Evolutionary conservation across 2,113 vertebrate genomes (phyloP), one percentile per base, ranked within the genome.

Genomic region (Saccopteryx bilineata): DNA sequence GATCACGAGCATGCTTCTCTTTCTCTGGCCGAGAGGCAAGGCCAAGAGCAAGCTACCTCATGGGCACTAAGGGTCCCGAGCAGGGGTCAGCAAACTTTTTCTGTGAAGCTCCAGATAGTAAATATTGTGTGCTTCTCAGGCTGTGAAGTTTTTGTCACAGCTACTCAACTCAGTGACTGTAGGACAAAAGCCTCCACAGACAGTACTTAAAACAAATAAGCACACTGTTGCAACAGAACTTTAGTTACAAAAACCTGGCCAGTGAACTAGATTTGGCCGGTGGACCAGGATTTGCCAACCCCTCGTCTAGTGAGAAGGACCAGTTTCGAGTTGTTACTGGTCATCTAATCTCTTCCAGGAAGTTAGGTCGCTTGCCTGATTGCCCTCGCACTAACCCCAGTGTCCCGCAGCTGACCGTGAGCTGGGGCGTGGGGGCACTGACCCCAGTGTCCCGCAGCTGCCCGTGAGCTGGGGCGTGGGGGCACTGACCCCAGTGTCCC

Each of bases 11-110:
- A 10, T 75, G 79, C 31, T 63, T n/a, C n/a, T 69, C 18, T 76
- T 78, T 82, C 52, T 92, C 33, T 81, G 23, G n/a, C 66, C 39
- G 61, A 60, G 56, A 87, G 88, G 50, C 18, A 11, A 87, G 68
- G 61, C 48, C 39, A 19, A 74, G n/a, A 66, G 26, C 60, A 7
- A 61, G 58, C 14, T 89, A 0, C 90, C 50, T 92, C 61, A 9
- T 24, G 15, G 74, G 24, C 66, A 52, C 39, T 52, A 3, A 9
- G 18, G 13, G 50, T 52, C 60, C 61, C 50, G 80, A 50, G 81
- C 23, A 52, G 39, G 68, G 75, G 24, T 63, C 48, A 65, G 56
- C 31, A 48, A 12, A 65, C 31, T 33, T 93, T 52, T 46, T 60
- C 50, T 54, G 24, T 28, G 33, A 61, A 74, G 63, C 96, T n/a